Conservation (phyloP, 2,797 vertebrate species). For the Neoniphon sammara region DNA sequence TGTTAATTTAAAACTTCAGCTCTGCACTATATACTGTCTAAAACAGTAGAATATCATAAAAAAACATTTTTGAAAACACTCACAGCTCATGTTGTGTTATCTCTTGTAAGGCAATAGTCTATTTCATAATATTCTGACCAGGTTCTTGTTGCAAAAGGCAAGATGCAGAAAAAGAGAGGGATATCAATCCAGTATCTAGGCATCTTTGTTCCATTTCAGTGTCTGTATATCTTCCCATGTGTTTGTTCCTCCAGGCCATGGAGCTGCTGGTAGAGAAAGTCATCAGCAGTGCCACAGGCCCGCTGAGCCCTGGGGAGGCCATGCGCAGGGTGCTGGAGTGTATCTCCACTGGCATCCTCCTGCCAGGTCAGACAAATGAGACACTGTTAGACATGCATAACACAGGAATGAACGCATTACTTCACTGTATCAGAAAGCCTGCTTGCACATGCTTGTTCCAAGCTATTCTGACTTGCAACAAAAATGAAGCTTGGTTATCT, state of each 20-base stretch:
- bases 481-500: neutral
- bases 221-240: neutral
- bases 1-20: neutral
- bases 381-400: neutral
- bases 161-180: neutral
- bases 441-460: too few species aligned
- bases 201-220: neutral
- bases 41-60: too few species aligned
- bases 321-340: constrained; percentile 85
- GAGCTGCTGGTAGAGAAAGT: constrained; percentile 85
- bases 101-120: neutral
- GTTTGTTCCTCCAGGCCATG: constrained; percentile 75
- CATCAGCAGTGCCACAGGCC: constrained; percentile 80
- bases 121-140: neutral
- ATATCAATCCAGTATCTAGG: too few species aligned
- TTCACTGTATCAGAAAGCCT: neutral
- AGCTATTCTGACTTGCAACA: too few species aligned
- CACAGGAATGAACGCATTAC: neutral
- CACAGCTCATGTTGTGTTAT: neutral
- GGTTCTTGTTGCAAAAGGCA: neutral
- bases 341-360: constrained; percentile 80
- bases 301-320: constrained; percentile 83
- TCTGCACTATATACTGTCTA: too few species aligned
- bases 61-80: too few species aligned
- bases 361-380: constrained; percentile 76